Percentiles rank a stretch among this genome's conserved stretches.
Evolutionary conservation across 1,140 invertebrate species (phyloP).

Genomic region (Drosophila lacteicornis): DNA sequence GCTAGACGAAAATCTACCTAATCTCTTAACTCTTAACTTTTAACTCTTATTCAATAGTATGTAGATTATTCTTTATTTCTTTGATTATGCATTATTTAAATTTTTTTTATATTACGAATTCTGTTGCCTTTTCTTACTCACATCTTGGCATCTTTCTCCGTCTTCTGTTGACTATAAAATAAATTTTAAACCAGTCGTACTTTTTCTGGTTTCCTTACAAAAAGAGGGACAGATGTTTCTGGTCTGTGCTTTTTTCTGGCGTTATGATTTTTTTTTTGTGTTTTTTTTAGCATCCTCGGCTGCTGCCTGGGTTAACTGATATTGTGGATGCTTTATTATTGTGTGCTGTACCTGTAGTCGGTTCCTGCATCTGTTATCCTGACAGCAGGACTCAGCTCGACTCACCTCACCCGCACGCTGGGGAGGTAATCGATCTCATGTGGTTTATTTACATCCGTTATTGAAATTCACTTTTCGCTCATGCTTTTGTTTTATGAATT

Average conservation of each 20-base stretch:
- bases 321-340: slow-evolving; percentile 57
- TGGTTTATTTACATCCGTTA: slow-evolving; percentile 82
- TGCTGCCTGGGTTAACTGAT: slow-evolving; percentile 67
- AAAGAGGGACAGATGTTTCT: slow-evolving; percentile 60
- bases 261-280: slow-evolving; percentile 54
- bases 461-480: slow-evolving; percentile 74
- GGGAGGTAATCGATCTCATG: slow-evolving; percentile 79
- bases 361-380: slow-evolving; percentile 75
- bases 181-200: slow-evolving; percentile 58
- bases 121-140: not conserved
- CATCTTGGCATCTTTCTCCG: not conserved
- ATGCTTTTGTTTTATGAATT: slow-evolving; percentile 74
- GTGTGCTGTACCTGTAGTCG: slow-evolving; percentile 46
- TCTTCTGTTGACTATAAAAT: slow-evolving; percentile 55
- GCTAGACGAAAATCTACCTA: not conserved
- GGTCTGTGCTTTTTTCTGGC: slow-evolving; percentile 34
- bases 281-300: slow-evolving; percentile 33
- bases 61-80: not conserved
- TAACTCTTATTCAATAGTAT: not conserved
- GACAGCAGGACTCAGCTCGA: slow-evolving; percentile 60
- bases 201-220: slow-evolving; percentile 39
- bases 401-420: slow-evolving; percentile 61
- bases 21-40: too few species aligned
- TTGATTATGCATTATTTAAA: not conserved
- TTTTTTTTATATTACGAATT: not conserved